Percentiles rank a stretch among this genome's conserved stretches.
phyloP scores from a whole-genome alignment of 2,888 invertebrate genomes.

The Melitaea athalia region DNA sequence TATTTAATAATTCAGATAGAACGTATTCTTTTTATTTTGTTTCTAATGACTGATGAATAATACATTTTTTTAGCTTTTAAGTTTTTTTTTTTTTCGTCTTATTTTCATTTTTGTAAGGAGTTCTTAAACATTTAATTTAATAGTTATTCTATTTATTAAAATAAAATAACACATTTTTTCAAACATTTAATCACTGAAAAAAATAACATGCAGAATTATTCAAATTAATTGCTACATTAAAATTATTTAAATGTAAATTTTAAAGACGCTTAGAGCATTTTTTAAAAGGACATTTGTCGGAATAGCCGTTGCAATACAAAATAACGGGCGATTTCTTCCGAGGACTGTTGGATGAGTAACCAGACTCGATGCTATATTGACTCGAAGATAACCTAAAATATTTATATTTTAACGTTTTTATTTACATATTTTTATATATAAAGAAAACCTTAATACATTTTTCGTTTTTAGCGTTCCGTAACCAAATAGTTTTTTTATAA shows the following conservation, averaged over 20 bases:
- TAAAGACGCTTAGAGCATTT: conserved; percentile 48
- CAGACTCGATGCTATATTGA: conserved; percentile 57
- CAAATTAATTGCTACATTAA: conserved; percentile 28
- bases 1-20: no score
- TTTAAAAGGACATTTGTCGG: conserved; percentile 55
- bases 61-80: no score
- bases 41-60: no score
- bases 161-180: background rate
- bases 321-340: conserved; percentile 43
- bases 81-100: no score
- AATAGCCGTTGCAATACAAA: conserved; percentile 56
- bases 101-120: no score
- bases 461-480: background rate
- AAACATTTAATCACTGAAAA: background rate
- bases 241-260: conserved; percentile 38
- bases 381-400: conserved; percentile 55
- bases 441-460: background rate
- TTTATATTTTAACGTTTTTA: conserved; percentile 26
- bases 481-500: no score
- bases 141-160: no score
- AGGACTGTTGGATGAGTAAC: conserved; percentile 55
- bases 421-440: background rate
- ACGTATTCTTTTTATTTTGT: no score
- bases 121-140: no score
- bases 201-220: conserved; percentile 13